Percentiles rank a stretch among this genome's conserved stretches.
These are phyloP conservation scores for Anthopleura xanthogrammica DNA, from an alignment of 92 coral and sea anemone genomes.

Conservation along the genomic window DNA sequence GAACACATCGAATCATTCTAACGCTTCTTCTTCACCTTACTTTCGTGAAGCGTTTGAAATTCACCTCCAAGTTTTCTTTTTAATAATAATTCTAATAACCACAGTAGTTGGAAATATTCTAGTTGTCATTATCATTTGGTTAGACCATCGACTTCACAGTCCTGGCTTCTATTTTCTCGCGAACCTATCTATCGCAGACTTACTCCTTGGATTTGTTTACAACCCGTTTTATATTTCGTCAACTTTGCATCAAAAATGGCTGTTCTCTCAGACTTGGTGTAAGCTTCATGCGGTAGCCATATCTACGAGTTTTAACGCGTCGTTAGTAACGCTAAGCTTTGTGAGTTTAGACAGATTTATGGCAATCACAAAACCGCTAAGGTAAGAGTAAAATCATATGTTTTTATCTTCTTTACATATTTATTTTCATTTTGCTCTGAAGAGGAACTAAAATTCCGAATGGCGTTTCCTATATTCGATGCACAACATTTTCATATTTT, in stretches of 20 bases:
- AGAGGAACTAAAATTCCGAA: too few species aligned
- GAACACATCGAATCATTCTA: neutral
- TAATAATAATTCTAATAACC: slow-evolving; percentile 37
- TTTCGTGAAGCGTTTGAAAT: slow-evolving; percentile 35
- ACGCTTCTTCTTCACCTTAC: slow-evolving; percentile 10
- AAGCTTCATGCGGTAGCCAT: slow-evolving; percentile 53
- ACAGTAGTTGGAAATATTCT: slow-evolving; percentile 64
- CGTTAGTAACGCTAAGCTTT: slow-evolving; percentile 54
- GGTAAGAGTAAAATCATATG: slow-evolving; percentile 53
- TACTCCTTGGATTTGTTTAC: slow-evolving; percentile 56
- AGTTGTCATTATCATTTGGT: slow-evolving; percentile 40
- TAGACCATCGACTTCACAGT: slow-evolving; percentile 69
- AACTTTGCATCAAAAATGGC: slow-evolving; percentile 54
- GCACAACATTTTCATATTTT: too few species aligned
- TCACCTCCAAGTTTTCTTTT: slow-evolving; percentile 34
- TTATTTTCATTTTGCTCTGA: too few species aligned
- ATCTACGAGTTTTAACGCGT: slow-evolving; percentile 69
- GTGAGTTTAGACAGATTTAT: slow-evolving; percentile 72
- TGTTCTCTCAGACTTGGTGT: slow-evolving; percentile 55
- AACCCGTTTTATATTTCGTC: slow-evolving; percentile 62
- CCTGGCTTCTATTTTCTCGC: slow-evolving; percentile 71
- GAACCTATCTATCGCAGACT: slow-evolving; percentile 69
- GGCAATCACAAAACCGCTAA: slow-evolving; percentile 72
- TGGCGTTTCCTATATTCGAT: too few species aligned
- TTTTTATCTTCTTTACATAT: too few species aligned